Evolutionary conservation across 2,113 vertebrate species (phyloP).

Genomic region (Clarias magur): DNA sequence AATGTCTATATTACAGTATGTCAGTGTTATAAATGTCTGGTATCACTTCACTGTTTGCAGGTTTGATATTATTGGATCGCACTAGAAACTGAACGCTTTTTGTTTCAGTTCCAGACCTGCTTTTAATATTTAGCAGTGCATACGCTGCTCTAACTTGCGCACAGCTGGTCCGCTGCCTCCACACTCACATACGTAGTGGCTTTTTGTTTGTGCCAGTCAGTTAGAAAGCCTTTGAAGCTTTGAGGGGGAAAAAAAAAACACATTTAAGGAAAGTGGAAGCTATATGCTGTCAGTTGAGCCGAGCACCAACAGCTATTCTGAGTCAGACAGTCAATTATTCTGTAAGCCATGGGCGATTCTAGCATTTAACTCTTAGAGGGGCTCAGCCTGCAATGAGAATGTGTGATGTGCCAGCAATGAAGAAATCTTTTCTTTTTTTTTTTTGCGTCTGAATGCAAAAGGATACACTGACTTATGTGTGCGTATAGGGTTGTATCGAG

Average conservation of each 20-base stretch:
- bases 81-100: not conserved
- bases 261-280: constrained; percentile 9
- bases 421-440: not conserved
- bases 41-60: not conserved
- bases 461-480: not conserved
- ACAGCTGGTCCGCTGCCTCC: not conserved
- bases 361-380: not conserved
- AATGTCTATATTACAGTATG: not conserved
- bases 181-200: not conserved
- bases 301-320: not conserved
- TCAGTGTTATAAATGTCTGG: not conserved
- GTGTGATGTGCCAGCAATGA: not conserved
- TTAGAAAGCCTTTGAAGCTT: constrained; percentile 5
- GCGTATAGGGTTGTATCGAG: not conserved
- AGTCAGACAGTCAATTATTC: constrained; percentile 16
- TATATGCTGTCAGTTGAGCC: not conserved
- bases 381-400: not conserved
- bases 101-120: not conserved
- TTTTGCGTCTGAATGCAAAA: not conserved
- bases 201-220: constrained; percentile 1
- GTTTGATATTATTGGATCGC: no score
- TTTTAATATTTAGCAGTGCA: constrained; percentile 26
- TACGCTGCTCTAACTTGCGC: not conserved
- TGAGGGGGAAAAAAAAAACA: not conserved
- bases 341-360: not conserved